A percentile compares a stretch with the other conserved stretches of the same genome.
Evolutionary conservation across 2,888 invertebrate species (phyloP).

Genomic region (Eudemis profundana): DNA sequence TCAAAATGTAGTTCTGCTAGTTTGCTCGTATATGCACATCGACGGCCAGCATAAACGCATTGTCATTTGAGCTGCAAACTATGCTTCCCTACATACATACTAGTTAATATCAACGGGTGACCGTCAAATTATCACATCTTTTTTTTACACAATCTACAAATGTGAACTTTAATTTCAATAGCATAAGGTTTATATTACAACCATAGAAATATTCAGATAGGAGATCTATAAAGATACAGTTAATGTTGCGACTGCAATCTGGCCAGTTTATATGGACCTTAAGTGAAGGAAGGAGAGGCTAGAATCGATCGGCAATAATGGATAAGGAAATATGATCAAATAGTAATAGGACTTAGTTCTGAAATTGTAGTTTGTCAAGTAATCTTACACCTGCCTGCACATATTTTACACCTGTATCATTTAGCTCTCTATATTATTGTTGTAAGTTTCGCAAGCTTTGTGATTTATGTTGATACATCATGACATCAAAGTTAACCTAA

Average conservation of each 20-base stretch:
- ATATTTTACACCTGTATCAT: conserved; percentile 1
- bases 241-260: conserved; percentile 7
- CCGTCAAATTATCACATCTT: neutral
- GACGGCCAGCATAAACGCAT: conserved; percentile 21
- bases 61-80: conserved; percentile 39
- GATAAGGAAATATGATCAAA: neutral
- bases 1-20: conserved; percentile 31
- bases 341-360: conserved; percentile 16
- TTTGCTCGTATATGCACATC: conserved; percentile 14
- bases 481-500: too few species aligned
- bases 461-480: too few species aligned
- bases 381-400: neutral
- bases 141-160: neutral
- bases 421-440: neutral
- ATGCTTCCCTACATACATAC: conserved; percentile 22
- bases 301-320: neutral
- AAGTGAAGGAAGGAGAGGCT: neutral
- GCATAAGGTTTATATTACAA: neutral
- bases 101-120: neutral
- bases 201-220: neutral
- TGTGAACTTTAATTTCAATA: neutral
- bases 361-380: conserved; percentile 23
- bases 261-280: neutral
- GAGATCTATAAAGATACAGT: neutral
- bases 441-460: neutral